These are phyloP conservation scores for Pelodiscus sinensis DNA, from an alignment of 2,113 vertebrate species.

Conservation along the genomic window DNA sequence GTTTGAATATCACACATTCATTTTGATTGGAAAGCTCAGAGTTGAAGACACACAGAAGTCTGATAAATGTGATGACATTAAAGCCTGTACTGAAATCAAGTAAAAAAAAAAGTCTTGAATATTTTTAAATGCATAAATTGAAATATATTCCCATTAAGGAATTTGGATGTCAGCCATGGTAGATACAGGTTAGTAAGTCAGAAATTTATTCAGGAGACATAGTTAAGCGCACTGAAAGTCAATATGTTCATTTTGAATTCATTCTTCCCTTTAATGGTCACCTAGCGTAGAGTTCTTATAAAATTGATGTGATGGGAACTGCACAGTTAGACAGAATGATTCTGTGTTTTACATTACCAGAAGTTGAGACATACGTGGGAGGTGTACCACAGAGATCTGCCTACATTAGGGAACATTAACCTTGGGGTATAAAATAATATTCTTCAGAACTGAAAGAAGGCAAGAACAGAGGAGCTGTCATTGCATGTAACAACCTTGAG, in stretches of 20 bases:
- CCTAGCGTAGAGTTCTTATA: conserved; percentile 11
- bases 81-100: conserved; percentile 35
- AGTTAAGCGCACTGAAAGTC: conserved; percentile 33
- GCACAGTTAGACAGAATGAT: background rate
- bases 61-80: conserved; percentile 47
- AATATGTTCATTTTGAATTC: conserved; percentile 21
- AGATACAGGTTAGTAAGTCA: conserved; percentile 9
- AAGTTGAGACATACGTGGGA: background rate
- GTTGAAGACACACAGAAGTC: background rate
- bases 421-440: background rate
- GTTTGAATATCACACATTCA: conserved; percentile 29
- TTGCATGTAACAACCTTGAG: background rate
- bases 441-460: background rate
- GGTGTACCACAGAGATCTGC: background rate
- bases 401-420: background rate
- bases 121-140: conserved; percentile 5
- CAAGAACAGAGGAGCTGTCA: background rate
- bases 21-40: conserved; percentile 43
- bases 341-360: background rate
- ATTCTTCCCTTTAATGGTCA: background rate
- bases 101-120: background rate
- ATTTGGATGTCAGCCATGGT: background rate
- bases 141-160: conserved; percentile 17
- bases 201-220: conserved; percentile 33
- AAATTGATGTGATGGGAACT: background rate